phyloP scores from a whole-genome alignment of 1,140 invertebrate species.

The Popillia japonica region DNA sequence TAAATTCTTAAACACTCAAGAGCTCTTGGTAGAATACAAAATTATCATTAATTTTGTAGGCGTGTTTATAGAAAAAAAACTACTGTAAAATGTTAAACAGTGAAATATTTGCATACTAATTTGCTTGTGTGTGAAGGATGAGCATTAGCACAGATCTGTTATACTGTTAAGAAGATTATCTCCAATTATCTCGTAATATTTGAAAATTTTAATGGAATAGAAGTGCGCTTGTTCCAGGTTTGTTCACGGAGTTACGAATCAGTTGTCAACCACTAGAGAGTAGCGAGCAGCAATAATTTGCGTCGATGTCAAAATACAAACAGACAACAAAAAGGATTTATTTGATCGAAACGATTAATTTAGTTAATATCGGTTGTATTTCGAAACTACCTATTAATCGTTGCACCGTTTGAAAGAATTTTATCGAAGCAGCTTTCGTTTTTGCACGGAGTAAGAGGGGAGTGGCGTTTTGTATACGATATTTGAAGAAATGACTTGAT shows the following conservation, averaged over 20 bases:
- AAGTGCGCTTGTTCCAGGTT: not conserved
- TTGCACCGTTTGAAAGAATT: not conserved
- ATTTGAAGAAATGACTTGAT: constrained; percentile 27
- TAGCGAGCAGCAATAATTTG: not conserved
- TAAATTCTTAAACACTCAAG: not conserved
- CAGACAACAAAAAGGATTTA: constrained; percentile 25
- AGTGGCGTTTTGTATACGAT: constrained; percentile 22
- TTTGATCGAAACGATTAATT: constrained; percentile 17
- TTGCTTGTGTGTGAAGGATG: not conserved
- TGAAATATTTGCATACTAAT: constrained; percentile 25
- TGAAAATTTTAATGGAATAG: not conserved
- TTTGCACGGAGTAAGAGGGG: not conserved
- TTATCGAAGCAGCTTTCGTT: not conserved
- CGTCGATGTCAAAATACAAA: constrained; percentile 27
- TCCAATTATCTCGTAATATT: not conserved
- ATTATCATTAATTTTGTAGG: not conserved
- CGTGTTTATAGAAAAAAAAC: not conserved
- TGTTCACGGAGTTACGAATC: not conserved
- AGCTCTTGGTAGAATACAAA: not conserved
- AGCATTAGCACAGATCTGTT: not conserved
- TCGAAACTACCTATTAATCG: constrained; percentile 11
- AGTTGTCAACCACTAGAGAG: constrained; percentile 11
- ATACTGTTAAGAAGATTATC: not conserved
- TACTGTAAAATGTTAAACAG: not conserved
- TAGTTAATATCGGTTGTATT: not conserved